phyloP scores from a whole-genome alignment of 2,888 invertebrate genomes.

The Formica aserva region DNA sequence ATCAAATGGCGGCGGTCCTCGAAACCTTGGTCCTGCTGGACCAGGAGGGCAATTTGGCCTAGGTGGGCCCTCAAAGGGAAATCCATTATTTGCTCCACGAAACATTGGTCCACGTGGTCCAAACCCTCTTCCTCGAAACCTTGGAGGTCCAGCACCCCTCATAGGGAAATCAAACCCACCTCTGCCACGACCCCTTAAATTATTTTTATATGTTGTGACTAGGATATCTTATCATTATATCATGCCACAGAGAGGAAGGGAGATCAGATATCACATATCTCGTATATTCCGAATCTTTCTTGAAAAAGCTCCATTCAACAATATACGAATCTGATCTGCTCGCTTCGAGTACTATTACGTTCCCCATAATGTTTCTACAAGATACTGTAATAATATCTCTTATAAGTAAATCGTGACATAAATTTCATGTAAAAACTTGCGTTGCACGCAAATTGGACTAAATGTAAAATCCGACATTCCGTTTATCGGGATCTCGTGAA shows the following conservation, averaged over 20 bases:
- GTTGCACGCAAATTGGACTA: background rate
- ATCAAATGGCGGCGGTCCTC: constrained; percentile 88
- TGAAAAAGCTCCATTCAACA: constrained; percentile 5
- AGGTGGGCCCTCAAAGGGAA: constrained; percentile 86
- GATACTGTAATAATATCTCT: background rate
- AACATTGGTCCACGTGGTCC: constrained; percentile 87
- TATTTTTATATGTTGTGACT: constrained; percentile 66
- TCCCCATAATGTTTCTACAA: constrained; percentile 8
- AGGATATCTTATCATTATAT: constrained; percentile 54
- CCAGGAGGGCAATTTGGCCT: constrained; percentile 86
- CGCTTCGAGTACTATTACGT: background rate
- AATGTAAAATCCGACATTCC: background rate
- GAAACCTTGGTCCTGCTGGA: constrained; percentile 85
- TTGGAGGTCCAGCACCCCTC: constrained; percentile 87
- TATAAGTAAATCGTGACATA: background rate
- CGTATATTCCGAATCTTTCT: constrained; percentile 19
- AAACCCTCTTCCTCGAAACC: constrained; percentile 89
- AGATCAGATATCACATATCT: constrained; percentile 27
- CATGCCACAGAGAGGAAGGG: constrained; percentile 43
- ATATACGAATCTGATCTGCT: constrained; percentile 3
- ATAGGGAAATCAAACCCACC: constrained; percentile 84
- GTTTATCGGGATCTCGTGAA: background rate
- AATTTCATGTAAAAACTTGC: background rate
- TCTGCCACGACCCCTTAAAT: constrained; percentile 84
- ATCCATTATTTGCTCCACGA: constrained; percentile 86